Percentiles rank a stretch among this genome's conserved stretches.
Evolutionary conservation across 2,113 vertebrate genomes (phyloP).

Genomic region (Urocitellus parryii): DNA sequence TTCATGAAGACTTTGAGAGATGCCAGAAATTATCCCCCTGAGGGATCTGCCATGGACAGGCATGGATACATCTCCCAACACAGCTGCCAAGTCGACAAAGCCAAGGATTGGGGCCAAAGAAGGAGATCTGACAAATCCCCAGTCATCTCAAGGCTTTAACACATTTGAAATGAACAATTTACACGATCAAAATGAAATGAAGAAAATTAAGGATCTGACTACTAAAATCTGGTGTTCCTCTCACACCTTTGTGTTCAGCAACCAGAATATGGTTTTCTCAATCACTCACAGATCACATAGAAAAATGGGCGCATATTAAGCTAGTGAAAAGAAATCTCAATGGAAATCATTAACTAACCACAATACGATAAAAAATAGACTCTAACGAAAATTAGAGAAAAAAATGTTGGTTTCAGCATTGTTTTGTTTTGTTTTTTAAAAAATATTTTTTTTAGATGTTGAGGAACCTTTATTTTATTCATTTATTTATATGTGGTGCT

Average conservation of each 20-base stretch:
- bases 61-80: background rate
- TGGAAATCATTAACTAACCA: constrained; percentile 42
- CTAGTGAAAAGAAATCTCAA: background rate
- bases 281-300: background rate
- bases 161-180: constrained; percentile 39
- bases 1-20: background rate
- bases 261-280: constrained; percentile 4
- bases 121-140: background rate
- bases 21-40: accelerated
- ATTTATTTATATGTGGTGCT: no score
- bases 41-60: background rate
- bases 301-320: constrained; percentile 46
- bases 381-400: constrained; percentile 30
- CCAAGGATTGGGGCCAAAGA: background rate
- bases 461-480: no score
- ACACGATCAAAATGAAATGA: constrained; percentile 30
- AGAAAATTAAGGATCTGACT: constrained; percentile 35
- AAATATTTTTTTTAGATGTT: no score
- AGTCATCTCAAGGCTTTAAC: background rate
- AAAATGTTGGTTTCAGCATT: background rate
- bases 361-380: constrained; percentile 39
- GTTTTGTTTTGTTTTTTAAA: no score
- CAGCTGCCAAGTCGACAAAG: background rate
- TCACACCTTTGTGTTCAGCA: background rate
- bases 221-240: background rate